Conservation (phyloP, 1,140 invertebrate species). For the Zophobas atratus region DNA sequence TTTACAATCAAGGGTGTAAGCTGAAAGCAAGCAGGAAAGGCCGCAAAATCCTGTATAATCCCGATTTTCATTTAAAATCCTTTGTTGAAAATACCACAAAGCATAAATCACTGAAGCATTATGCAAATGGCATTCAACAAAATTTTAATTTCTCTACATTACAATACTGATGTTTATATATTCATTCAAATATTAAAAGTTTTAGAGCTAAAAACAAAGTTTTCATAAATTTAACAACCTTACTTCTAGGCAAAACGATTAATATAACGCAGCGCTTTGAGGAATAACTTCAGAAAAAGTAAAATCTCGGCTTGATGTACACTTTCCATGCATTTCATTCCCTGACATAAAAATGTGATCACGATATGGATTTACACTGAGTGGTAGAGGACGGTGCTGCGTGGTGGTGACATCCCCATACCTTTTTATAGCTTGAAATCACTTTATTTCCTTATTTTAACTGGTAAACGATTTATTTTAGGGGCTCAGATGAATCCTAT, state of each 20-base stretch:
- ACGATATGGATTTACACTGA: slow-evolving; percentile 1
- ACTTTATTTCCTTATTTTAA: slow-evolving; percentile 37
- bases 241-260: no score
- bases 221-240: no score
- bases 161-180: background rate
- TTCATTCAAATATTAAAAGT: no score
- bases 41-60: slow-evolving; percentile 42
- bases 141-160: slow-evolving; percentile 12
- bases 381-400: background rate
- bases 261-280: no score
- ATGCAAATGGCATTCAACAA: slow-evolving; percentile 35
- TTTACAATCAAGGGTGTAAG: no score
- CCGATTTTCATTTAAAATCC: slow-evolving; percentile 40
- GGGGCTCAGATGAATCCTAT: slow-evolving; percentile 63
- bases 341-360: background rate
- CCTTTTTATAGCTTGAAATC: slow-evolving; percentile 14
- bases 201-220: no score
- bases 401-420: slow-evolving; percentile 40
- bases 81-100: slow-evolving; percentile 28
- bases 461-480: slow-evolving; percentile 49
- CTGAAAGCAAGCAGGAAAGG: background rate
- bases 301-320: background rate
- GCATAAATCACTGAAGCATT: slow-evolving; percentile 45
- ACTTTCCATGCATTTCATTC: background rate
- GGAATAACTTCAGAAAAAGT: background rate